Percentiles rank a stretch among this genome's conserved stretches.
Conservation (phyloP, 2,888 invertebrate genomes). For the Tetramorium bicarinatum region DNA sequence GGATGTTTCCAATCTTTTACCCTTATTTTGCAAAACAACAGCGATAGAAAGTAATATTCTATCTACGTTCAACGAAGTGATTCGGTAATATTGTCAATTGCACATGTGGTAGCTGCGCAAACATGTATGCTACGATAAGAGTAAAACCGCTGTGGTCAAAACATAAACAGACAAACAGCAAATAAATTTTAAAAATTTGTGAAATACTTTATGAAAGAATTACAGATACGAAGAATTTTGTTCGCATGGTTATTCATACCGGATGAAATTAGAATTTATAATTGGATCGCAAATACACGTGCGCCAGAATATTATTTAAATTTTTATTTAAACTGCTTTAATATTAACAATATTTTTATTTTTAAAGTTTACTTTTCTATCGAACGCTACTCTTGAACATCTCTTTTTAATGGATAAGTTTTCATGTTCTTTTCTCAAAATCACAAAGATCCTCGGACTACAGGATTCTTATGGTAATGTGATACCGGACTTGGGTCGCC, state of each 20-base stretch:
- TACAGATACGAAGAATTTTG: not conserved
- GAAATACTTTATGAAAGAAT: not conserved
- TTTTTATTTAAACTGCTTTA: constrained; percentile 16
- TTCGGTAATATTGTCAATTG: constrained; percentile 35
- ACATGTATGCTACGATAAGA: constrained; percentile 6
- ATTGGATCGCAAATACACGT: not conserved
- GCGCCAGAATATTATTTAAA: not conserved
- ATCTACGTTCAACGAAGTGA: not conserved
- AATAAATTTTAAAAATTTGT: constrained; percentile 3
- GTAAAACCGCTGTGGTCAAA: not conserved
- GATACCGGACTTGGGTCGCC: not conserved
- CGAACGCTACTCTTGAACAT: not conserved
- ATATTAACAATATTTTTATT: constrained; percentile 1
- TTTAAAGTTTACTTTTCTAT: not conserved
- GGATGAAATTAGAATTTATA: not conserved
- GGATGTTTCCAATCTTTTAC: not conserved
- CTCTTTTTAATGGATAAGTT: not conserved
- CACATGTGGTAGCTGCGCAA: constrained; percentile 12
- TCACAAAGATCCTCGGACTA: constrained; percentile 14
- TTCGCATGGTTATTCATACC: not conserved
- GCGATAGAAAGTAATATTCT: not conserved
- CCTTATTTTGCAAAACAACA: constrained; percentile 19
- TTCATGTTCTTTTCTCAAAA: constrained; percentile 4
- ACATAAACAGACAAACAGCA: not conserved
- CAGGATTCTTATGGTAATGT: constrained; percentile 22